Base-by-base conservation (phyloP, 2,113 vertebrate genomes). In the Microcebus jonahi region DNA sequence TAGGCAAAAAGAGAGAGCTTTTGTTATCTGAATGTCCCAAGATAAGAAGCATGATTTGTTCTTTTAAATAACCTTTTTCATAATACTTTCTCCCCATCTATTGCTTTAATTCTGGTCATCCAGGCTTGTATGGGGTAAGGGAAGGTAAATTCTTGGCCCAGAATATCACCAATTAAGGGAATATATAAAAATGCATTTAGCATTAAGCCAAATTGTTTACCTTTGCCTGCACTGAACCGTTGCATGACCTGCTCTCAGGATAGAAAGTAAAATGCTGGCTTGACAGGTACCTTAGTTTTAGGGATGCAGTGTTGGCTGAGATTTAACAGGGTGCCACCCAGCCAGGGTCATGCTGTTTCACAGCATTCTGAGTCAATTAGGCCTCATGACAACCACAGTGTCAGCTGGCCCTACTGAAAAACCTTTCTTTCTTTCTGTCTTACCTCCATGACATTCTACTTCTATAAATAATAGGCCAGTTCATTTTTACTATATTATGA, bases 61-160 rank as follows among this genome's bases (percentile, higher is more conserved):
- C 50, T 73, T 95, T 80, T 39, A 63, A 73, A 55, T 61, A 55
- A 48, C 84, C 17, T 57, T 53, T 12, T 80, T 79, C 55, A 53
- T 76, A 53, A 31, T 79, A 12, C 21, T 61, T 75, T 77, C 4
- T 34, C 1, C 48, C 27, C 39, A 12, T 80, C 79, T 70, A 1
- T 45, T 71, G 0, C 39, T 2, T 97, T 45, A 83, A 0, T 82
- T 25, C 29, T 50, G 29, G 5, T 25, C 27, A 87, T 29, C 61
- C 53, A 90, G 50, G 15, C 21, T 86, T 34, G 18, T 65, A 4
- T 50, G 23, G 13, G 53, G 11, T 75, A 31, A 91, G 6, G 68
- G 7, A 79, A 39, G 48, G 17, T 39, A 25, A 75, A 4, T 53
- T 79, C 65, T 82, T 79, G 34, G 2, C 11, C 15, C 31, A 73